Evolutionary conservation across 2,113 vertebrate species (phyloP).

Genomic region (Cyprinus carpio): DNA sequence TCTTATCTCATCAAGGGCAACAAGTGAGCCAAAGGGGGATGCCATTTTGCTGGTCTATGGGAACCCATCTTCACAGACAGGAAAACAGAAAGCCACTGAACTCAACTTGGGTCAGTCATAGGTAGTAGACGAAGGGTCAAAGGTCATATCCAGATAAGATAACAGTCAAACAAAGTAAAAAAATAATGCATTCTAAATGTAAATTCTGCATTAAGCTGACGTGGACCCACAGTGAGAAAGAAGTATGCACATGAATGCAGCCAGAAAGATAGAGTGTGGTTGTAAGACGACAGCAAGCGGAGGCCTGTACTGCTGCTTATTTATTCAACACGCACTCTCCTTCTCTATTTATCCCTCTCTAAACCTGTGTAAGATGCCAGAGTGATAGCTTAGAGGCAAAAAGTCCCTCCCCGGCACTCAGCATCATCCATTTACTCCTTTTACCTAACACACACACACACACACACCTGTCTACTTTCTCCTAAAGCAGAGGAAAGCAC

Average conservation of each 20-base stretch:
- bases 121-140: constrained; percentile 30
- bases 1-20: too few species aligned
- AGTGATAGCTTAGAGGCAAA: constrained; percentile 56
- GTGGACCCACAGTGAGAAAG: constrained; percentile 19
- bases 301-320: constrained; percentile 50
- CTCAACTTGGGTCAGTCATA: background rate
- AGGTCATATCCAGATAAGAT: constrained; percentile 13
- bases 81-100: background rate
- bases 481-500: constrained; percentile 45
- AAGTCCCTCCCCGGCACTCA: constrained; percentile 25
- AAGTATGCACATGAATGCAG: constrained; percentile 28
- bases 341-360: constrained; percentile 20
- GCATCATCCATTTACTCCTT: constrained; percentile 26
- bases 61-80: background rate
- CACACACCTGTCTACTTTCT: constrained; percentile 64
- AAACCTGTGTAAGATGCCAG: constrained; percentile 60
- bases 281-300: constrained; percentile 40
- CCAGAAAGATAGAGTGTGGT: background rate
- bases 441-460: constrained; percentile 45
- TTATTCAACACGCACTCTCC: constrained; percentile 30
- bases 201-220: constrained; percentile 4
- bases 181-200: background rate
- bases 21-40: background rate
- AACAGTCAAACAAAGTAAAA: background rate
- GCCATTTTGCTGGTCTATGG: background rate